Evolutionary conservation across 2,888 invertebrate genomes (phyloP).

Genomic region (Thalpophila matura): DNA sequence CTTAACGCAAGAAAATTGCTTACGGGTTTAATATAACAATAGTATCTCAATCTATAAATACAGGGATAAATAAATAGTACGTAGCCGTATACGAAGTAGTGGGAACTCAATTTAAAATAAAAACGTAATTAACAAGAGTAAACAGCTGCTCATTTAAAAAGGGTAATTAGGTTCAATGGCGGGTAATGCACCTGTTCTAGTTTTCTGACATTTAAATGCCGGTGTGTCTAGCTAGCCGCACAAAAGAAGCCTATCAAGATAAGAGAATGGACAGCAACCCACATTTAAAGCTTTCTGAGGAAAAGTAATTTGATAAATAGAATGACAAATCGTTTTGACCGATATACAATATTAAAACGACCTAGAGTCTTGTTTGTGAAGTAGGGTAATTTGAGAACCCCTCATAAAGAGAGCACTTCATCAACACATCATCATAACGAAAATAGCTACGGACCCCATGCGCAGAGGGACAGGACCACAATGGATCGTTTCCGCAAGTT

Average conservation of each 20-base stretch:
- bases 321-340: slow-evolving; percentile 25
- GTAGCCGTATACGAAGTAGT: slow-evolving; percentile 33
- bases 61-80: slow-evolving; percentile 1
- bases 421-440: slow-evolving; percentile 79
- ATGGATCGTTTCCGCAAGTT: slow-evolving; percentile 86
- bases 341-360: slow-evolving; percentile 48
- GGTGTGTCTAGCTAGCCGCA: slow-evolving; percentile 35
- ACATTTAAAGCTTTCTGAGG: slow-evolving; percentile 4
- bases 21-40: slow-evolving; percentile 1
- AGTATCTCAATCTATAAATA: neutral
- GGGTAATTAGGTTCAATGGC: slow-evolving; percentile 68
- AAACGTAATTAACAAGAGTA: slow-evolving; percentile 64
- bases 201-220: slow-evolving; percentile 67
- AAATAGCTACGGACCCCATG: slow-evolving; percentile 81
- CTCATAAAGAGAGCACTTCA: slow-evolving; percentile 77
- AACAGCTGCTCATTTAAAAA: slow-evolving; percentile 72
- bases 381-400: slow-evolving; percentile 72
- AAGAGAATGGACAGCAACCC: slow-evolving; percentile 5
- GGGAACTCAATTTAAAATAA: slow-evolving; percentile 61
- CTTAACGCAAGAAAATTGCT: slow-evolving; percentile 13
- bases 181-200: slow-evolving; percentile 68
- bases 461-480: slow-evolving; percentile 76
- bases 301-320: neutral
- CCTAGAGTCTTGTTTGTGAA: slow-evolving; percentile 54
- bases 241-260: slow-evolving; percentile 12